Evolutionary conservation across 2,888 invertebrate genomes (phyloP).

Genomic region (Adelognathus sp.): DNA sequence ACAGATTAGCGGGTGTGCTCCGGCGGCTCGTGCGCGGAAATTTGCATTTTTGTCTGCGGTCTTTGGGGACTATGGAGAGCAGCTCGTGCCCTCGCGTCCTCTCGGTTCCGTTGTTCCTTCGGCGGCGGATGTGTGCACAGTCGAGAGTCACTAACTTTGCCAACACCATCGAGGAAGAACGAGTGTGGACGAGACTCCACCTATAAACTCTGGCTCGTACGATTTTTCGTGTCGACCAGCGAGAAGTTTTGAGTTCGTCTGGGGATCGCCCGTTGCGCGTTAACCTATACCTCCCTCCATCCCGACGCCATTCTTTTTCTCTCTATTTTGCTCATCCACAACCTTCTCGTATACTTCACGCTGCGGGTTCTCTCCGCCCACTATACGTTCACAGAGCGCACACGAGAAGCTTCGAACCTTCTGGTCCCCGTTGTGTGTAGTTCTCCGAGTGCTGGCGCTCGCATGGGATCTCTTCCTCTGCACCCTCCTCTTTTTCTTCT

Average conservation of each 20-base stretch:
- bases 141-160: conserved; percentile 15
- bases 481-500: conserved; percentile 25
- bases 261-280: conserved; percentile 54
- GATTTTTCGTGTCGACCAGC: conserved; percentile 31
- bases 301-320: conserved; percentile 52
- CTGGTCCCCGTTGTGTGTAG: conserved; percentile 30
- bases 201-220: conserved; percentile 70
- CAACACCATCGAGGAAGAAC: conserved; percentile 59
- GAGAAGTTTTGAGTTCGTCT: conserved; percentile 56
- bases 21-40: conserved; percentile 64
- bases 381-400: conserved; percentile 20
- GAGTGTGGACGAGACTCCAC: conserved; percentile 66
- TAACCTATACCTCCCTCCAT: conserved; percentile 44
- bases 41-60: conserved; percentile 79
- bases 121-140: conserved; percentile 50
- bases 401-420: conserved; percentile 46
- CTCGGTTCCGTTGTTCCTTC: conserved; percentile 44
- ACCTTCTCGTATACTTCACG: conserved; percentile 46
- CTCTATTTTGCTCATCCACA: conserved; percentile 50
- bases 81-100: conserved; percentile 49
- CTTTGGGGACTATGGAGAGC: conserved; percentile 48
- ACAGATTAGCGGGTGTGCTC: conserved; percentile 76
- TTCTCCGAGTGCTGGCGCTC: conserved; percentile 33
- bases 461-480: conserved; percentile 22
- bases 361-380: conserved; percentile 57